Evolutionary conservation across 2,888 invertebrate species (phyloP).

Genomic region (Acanthococcus lagerstroemiae): DNA sequence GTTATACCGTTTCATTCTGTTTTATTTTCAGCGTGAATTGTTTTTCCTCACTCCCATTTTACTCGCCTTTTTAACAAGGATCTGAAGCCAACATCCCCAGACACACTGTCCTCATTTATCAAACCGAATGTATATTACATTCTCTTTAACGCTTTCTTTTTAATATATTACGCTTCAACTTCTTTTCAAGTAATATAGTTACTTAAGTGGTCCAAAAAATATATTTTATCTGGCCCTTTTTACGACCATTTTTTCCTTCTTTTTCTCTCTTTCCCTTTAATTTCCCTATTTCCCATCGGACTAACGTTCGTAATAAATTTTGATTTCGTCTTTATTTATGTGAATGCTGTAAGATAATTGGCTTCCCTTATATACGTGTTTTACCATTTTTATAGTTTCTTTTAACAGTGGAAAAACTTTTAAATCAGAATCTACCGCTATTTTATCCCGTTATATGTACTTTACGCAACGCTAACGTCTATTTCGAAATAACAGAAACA

Average conservation of each 20-base stretch:
- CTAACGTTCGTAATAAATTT: slow-evolving; percentile 29
- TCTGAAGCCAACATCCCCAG: slow-evolving; percentile 25
- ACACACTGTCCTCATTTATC: slow-evolving; percentile 28
- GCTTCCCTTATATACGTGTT: slow-evolving; percentile 29
- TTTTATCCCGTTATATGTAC: slow-evolving; percentile 23
- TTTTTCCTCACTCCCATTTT: slow-evolving; percentile 19
- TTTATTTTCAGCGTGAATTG: slow-evolving; percentile 29
- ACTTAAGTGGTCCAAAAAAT: slow-evolving; percentile 28
- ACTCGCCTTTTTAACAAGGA: slow-evolving; percentile 29
- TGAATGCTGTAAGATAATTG: slow-evolving; percentile 29
- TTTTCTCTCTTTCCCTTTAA: slow-evolving; percentile 23
- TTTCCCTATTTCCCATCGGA: slow-evolving; percentile 29
- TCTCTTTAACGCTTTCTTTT: slow-evolving; percentile 29
- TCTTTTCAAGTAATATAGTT: slow-evolving; percentile 30
- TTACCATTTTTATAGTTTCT: slow-evolving; percentile 29
- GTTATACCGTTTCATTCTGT: slow-evolving; percentile 27
- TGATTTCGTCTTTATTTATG: slow-evolving; percentile 29
- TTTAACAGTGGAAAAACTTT: slow-evolving; percentile 26
- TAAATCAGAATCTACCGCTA: slow-evolving; percentile 30
- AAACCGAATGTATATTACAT: slow-evolving; percentile 29
- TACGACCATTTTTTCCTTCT: slow-evolving; percentile 23
- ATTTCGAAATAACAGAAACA: neutral
- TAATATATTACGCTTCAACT: slow-evolving; percentile 30
- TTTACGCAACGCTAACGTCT: slow-evolving; percentile 17
- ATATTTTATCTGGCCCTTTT: slow-evolving; percentile 27